Evolutionary conservation across 2,113 vertebrate species (phyloP).

Genomic region (Tinamus guttatus): DNA sequence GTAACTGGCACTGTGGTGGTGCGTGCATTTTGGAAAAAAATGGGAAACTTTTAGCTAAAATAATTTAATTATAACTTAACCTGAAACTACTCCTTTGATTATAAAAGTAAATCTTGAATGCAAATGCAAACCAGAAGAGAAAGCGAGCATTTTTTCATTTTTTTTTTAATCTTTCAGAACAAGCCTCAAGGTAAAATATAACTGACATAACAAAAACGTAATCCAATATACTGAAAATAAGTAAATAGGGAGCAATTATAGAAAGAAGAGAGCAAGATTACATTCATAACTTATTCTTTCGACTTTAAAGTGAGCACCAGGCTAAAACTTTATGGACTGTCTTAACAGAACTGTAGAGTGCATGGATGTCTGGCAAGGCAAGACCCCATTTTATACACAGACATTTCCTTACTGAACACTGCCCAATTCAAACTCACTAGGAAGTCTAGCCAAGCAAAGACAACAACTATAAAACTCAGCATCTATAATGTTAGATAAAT

Average conservation of each 20-base stretch:
- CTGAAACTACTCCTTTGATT: neutral
- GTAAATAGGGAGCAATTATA: neutral
- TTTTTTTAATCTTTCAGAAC: neutral
- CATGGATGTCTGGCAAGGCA: neutral
- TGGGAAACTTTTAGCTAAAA: neutral
- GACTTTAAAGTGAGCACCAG: neutral
- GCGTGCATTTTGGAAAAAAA: neutral
- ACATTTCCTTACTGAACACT: neutral
- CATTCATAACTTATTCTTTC: neutral
- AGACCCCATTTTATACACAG: neutral
- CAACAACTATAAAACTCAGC: neutral
- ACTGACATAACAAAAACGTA: neutral
- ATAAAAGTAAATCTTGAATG: rapidly evolving
- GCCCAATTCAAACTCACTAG: too few relatives aligned
- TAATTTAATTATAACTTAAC: neutral
- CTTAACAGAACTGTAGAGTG: neutral
- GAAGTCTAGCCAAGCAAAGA: neutral
- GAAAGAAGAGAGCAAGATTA: neutral
- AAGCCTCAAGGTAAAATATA: neutral
- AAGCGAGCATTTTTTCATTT: neutral
- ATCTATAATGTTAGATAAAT: neutral
- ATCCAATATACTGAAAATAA: neutral
- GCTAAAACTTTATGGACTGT: neutral
- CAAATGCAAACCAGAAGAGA: neutral
- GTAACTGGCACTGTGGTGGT: neutral